Evolutionary conservation across 1,140 invertebrate species (phyloP).

Genomic region (Liolophura sinensis): DNA sequence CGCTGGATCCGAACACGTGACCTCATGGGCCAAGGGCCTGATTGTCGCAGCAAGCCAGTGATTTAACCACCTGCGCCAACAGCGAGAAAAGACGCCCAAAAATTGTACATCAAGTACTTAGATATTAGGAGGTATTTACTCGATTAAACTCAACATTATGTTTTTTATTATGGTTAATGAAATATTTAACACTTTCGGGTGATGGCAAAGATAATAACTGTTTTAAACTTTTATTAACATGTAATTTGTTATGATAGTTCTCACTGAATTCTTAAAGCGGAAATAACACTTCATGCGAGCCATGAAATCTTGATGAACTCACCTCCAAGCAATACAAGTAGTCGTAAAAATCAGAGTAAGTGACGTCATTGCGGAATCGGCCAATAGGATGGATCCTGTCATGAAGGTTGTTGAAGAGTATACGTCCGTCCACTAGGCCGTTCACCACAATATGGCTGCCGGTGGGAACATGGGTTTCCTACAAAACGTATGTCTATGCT

Average conservation of each 20-base stretch:
- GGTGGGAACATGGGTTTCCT: constrained; percentile 53
- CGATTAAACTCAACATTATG: too few species aligned
- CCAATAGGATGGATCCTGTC: constrained; percentile 61
- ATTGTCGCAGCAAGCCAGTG: too few species aligned
- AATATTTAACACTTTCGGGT: not conserved
- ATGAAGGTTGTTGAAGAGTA: constrained; percentile 58
- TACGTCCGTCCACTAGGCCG: constrained; percentile 60
- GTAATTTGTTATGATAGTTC: too few species aligned
- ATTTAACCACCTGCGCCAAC: too few species aligned
- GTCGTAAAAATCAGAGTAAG: constrained; percentile 59
- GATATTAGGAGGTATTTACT: too few species aligned
- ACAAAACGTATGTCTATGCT: constrained; percentile 8
- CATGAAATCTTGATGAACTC: constrained; percentile 7
- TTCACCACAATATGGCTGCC: constrained; percentile 60
- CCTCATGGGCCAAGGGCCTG: too few species aligned
- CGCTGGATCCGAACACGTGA: too few species aligned
- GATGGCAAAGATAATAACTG: not conserved
- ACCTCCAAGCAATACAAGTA: constrained; percentile 63
- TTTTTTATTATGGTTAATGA: too few species aligned
- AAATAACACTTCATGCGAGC: not conserved
- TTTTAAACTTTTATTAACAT: not conserved
- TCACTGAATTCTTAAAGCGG: not conserved
- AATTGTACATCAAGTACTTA: too few species aligned
- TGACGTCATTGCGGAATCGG: constrained; percentile 55
- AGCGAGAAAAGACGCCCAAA: too few species aligned